Conservation (phyloP, 2,888 invertebrate genomes). For the Sesia bembeciformis region DNA sequence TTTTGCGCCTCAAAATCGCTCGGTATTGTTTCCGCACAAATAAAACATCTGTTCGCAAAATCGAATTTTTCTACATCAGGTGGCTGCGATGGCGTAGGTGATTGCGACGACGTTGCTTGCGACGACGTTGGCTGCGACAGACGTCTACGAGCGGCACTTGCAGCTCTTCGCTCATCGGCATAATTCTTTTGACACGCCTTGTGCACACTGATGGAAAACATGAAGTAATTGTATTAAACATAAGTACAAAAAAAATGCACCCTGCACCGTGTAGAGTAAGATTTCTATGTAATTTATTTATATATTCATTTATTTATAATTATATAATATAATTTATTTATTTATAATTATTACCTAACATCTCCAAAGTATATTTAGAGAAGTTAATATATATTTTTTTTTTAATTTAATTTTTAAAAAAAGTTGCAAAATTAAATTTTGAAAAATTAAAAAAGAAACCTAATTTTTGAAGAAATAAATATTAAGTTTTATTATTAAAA, state of each 20-base stretch:
- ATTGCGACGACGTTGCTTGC: background rate
- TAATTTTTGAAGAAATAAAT: background rate
- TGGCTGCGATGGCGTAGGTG: background rate
- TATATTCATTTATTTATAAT: background rate
- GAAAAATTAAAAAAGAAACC: background rate
- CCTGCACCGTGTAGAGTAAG: background rate
- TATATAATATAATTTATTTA: no score
- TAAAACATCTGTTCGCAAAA: background rate
- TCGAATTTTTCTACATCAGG: background rate
- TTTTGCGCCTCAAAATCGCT: background rate
- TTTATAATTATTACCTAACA: background rate
- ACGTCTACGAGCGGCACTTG: background rate
- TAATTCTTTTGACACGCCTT: background rate
- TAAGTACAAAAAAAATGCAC: background rate
- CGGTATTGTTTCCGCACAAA: background rate
- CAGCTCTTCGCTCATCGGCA: background rate
- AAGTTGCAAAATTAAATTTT: background rate
- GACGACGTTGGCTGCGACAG: background rate
- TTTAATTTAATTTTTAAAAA: background rate
- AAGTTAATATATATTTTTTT: background rate
- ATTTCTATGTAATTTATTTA: background rate
- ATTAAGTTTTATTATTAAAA: background rate
- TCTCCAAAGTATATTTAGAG: background rate
- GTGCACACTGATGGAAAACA: background rate
- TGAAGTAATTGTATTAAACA: background rate